Conservation (phyloP, 2,797 vertebrate genomes). For the Cuniculus paca region DNA sequence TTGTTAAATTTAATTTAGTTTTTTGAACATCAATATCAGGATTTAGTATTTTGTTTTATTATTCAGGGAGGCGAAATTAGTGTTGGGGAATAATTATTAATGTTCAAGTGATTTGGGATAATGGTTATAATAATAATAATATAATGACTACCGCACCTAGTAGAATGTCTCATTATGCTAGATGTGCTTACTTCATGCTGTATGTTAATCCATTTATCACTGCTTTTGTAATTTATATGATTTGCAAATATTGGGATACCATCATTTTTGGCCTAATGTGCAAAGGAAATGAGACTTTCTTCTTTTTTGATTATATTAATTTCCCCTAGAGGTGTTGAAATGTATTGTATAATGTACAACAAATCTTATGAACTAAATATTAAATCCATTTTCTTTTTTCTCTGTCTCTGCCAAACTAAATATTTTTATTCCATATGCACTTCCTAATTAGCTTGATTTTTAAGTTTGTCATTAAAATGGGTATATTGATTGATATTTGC, state of each 20-base stretch:
- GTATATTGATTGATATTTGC: neutral
- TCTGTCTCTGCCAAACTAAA: neutral
- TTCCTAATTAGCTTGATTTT: constrained; percentile 39
- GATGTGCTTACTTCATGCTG: neutral
- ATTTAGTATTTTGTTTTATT: neutral
- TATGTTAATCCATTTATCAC: neutral
- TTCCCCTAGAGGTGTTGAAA: neutral
- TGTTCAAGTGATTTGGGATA: neutral
- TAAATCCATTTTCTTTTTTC: neutral
- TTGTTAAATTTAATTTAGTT: neutral
- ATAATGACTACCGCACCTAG: neutral
- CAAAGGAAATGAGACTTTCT: neutral
- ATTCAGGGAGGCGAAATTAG: constrained; percentile 14
- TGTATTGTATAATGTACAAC: neutral
- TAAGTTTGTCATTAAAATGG: neutral
- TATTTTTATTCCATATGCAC: neutral
- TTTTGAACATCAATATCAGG: neutral
- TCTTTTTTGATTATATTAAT: neutral
- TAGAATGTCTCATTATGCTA: neutral
- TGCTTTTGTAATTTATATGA: constrained; percentile 53
- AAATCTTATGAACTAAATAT: neutral
- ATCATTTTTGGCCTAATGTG: neutral
- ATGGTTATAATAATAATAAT: constrained; percentile 15
- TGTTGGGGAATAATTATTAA: neutral
- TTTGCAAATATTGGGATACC: neutral